These are phyloP conservation scores for Oreochromis mossambicus DNA, from an alignment of 2,797 vertebrate species.

Conservation along the genomic window DNA sequence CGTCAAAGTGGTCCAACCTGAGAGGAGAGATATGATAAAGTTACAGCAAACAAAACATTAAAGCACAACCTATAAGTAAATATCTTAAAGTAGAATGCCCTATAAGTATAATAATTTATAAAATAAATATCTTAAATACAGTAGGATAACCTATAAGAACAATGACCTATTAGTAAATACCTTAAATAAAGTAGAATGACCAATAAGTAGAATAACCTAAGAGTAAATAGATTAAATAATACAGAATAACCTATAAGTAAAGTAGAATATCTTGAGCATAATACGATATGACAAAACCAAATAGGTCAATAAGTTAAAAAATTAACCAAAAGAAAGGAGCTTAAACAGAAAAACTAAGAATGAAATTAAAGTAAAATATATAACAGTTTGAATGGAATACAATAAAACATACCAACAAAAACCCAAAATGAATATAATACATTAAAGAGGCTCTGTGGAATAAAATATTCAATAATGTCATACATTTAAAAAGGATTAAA, in stretches of 20 bases:
- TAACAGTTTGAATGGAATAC: not conserved
- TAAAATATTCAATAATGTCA: not conserved
- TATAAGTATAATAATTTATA: not conserved
- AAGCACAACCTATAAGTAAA: not conserved
- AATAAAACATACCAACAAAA: not conserved
- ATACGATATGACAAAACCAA: not conserved
- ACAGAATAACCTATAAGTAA: not conserved
- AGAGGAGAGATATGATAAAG: not conserved
- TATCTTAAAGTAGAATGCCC: not conserved
- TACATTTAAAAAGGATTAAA: not conserved
- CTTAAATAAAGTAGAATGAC: not conserved
- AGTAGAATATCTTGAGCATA: not conserved
- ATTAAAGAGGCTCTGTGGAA: not conserved
- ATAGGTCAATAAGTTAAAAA: not conserved
- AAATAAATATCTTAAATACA: not conserved
- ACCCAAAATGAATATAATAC: not conserved
- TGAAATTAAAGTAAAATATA: not conserved
- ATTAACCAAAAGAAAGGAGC: not conserved
- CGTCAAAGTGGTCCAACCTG: conserved; percentile 75
- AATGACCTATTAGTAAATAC: not conserved
- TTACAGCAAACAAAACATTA: not conserved
- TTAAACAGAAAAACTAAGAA: not conserved
- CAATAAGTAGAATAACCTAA: not conserved
- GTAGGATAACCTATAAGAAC: not conserved
- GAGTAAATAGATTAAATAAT: not conserved